Conservation (phyloP, 2,797 vertebrate species). For the Xyrichtys novacula region DNA sequence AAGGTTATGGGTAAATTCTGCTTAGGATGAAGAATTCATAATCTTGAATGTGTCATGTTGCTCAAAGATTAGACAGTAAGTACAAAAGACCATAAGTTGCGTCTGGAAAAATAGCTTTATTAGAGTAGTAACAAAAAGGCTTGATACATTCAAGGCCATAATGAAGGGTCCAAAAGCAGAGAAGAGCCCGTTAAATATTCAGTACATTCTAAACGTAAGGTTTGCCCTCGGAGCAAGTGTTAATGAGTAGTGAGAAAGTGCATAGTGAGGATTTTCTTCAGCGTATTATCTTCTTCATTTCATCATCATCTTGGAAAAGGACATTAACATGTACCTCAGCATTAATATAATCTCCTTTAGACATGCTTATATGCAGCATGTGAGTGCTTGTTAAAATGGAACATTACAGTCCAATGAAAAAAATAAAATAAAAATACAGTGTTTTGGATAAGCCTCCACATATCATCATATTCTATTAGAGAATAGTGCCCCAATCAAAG, state of each 20-base stretch:
- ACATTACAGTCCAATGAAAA: constrained; percentile 3
- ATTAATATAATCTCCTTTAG: constrained; percentile 12
- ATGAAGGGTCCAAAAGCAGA: constrained; percentile 51
- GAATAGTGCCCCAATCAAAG: constrained; percentile 29
- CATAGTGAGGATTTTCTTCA: constrained; percentile 76
- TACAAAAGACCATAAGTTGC: constrained; percentile 37
- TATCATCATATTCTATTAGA: constrained; percentile 7
- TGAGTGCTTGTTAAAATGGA: neutral
- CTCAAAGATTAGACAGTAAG: constrained; percentile 9
- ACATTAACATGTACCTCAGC: constrained; percentile 44
- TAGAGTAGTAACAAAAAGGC: constrained; percentile 66
- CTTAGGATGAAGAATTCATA: neutral
- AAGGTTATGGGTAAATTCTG: neutral
- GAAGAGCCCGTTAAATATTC: constrained; percentile 70
- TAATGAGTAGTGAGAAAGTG: constrained; percentile 64
- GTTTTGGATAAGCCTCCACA: neutral
- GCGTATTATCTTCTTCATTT: constrained; percentile 39
- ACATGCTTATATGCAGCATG: constrained; percentile 16
- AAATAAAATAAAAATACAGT: constrained; percentile 5
- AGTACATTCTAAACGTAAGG: constrained; percentile 63
- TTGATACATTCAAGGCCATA: constrained; percentile 58
- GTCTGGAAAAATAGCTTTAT: constrained; percentile 79
- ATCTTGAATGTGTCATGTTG: neutral
- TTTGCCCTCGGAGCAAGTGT: constrained; percentile 57
- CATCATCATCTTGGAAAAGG: constrained; percentile 17